Conservation (phyloP, 92 coral and sea anemone species). For the Epizoanthus stellaris region DNA sequence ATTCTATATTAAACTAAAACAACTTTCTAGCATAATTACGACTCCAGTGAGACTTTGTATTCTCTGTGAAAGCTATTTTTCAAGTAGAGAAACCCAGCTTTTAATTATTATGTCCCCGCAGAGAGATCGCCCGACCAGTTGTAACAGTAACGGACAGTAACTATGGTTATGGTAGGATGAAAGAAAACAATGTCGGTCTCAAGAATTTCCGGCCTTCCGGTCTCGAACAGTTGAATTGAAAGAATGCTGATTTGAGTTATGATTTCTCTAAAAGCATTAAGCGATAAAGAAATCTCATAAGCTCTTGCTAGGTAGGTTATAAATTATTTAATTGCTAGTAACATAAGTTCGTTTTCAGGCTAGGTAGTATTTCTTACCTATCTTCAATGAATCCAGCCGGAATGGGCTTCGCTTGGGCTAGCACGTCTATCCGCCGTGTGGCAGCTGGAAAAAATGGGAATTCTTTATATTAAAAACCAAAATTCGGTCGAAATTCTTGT, state of each 20-base stretch:
- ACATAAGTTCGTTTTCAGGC: not conserved
- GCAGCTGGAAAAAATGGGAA: conserved; percentile 52
- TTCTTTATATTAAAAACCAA: not conserved
- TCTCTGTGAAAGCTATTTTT: too few relatives aligned
- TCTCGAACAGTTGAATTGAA: not conserved
- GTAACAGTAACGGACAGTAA: not conserved
- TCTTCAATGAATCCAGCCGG: conserved; percentile 93
- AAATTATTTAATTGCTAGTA: not conserved
- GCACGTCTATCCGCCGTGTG: conserved; percentile 63
- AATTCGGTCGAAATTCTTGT: not conserved
- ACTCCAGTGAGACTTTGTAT: too few relatives aligned
- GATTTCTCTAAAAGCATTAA: not conserved
- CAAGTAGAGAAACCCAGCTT: too few relatives aligned
- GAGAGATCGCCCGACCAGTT: too few relatives aligned
- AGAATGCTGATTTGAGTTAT: not conserved
- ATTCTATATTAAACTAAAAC: too few relatives aligned
- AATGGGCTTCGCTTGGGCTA: conserved; percentile 78
- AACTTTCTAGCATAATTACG: too few relatives aligned
- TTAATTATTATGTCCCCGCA: too few relatives aligned
- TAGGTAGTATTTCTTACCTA: conserved; percentile 55
- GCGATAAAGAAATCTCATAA: conserved; percentile 1
- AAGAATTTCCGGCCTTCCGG: too few relatives aligned
- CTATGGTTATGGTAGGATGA: not conserved
- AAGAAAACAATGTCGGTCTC: too few relatives aligned
- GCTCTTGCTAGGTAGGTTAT: conserved; percentile 6